phyloP scores from a whole-genome alignment of 2,797 vertebrate genomes.

The Aulostomus chinensis region DNA sequence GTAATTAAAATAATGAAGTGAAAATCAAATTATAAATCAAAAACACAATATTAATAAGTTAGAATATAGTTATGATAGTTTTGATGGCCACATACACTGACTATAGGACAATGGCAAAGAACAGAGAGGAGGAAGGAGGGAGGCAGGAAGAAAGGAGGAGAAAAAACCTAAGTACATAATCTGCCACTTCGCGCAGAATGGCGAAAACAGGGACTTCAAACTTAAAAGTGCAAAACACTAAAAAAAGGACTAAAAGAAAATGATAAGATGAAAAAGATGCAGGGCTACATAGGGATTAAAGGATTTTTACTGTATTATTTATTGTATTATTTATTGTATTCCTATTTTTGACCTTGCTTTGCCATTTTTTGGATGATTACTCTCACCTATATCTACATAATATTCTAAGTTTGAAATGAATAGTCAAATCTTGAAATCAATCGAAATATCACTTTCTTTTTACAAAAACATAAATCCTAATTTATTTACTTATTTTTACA shows the following conservation, averaged over 20 bases:
- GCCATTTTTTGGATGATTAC: not conserved
- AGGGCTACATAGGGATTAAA: constrained; percentile 48
- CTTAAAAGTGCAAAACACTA: constrained; percentile 22
- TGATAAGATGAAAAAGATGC: constrained; percentile 9
- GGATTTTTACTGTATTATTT: too few species aligned
- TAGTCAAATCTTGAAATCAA: not conserved
- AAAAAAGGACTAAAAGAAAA: constrained; percentile 32
- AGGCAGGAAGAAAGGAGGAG: constrained; percentile 8
- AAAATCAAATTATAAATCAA: constrained; percentile 52
- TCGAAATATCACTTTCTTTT: not conserved
- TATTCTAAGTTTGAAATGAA: too few species aligned
- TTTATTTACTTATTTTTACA: not conserved
- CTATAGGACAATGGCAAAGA: constrained; percentile 67
- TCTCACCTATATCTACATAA: too few species aligned
- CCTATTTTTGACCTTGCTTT: not conserved
- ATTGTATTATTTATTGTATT: too few species aligned
- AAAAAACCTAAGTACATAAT: constrained; percentile 24
- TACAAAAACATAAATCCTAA: not conserved
- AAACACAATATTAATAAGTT: constrained; percentile 47
- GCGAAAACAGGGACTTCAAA: constrained; percentile 76
- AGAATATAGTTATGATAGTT: constrained; percentile 46
- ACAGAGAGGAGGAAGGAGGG: constrained; percentile 59
- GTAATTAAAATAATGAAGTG: too few species aligned
- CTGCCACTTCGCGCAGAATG: constrained; percentile 43
- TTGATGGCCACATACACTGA: constrained; percentile 64